Conservation (phyloP, 2,797 vertebrate species). For the Sparus aurata region DNA sequence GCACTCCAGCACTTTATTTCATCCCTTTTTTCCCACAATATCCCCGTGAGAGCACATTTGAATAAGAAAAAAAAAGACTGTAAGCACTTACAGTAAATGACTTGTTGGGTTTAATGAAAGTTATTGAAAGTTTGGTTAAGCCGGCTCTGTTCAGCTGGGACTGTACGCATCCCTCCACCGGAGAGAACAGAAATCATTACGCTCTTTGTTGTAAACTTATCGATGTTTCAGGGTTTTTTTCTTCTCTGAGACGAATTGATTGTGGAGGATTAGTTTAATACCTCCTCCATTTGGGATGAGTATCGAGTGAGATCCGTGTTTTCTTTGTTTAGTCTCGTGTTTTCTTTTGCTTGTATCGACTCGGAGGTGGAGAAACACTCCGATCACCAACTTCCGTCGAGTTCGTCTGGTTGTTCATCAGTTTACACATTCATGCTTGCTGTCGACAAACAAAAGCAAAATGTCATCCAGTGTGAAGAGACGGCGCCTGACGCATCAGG, state of each 20-base stretch:
- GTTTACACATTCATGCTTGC: too few relatives aligned
- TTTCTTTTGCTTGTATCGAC: slow-evolving; percentile 20
- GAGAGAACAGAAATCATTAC: slow-evolving; percentile 4
- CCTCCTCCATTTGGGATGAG: slow-evolving; percentile 16
- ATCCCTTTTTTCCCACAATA: neutral
- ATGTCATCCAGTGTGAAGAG: too few relatives aligned
- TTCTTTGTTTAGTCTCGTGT: slow-evolving; percentile 22
- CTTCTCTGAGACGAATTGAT: slow-evolving; percentile 26
- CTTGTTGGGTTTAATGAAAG: slow-evolving; percentile 18
- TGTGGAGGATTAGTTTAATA: slow-evolving; percentile 37
- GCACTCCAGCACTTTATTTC: neutral
- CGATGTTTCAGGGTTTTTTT: slow-evolving; percentile 9
- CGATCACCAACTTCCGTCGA: slow-evolving; percentile 13
- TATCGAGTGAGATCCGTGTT: slow-evolving; percentile 26
- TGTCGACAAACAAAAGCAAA: too few relatives aligned
- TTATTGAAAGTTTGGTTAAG: slow-evolving; percentile 19
- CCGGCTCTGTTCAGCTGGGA: neutral
- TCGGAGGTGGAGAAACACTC: slow-evolving; percentile 19
- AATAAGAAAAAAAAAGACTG: slow-evolving; percentile 22
- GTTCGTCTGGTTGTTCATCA: slow-evolving; percentile 5
- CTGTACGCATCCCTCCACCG: neutral
- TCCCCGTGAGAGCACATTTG: neutral
- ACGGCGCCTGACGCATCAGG: too few relatives aligned
- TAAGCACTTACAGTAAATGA: slow-evolving; percentile 31
- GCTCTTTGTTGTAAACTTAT: neutral